Conservation (phyloP, 2,888 invertebrate species). For the Torymus aiolomorphi region DNA sequence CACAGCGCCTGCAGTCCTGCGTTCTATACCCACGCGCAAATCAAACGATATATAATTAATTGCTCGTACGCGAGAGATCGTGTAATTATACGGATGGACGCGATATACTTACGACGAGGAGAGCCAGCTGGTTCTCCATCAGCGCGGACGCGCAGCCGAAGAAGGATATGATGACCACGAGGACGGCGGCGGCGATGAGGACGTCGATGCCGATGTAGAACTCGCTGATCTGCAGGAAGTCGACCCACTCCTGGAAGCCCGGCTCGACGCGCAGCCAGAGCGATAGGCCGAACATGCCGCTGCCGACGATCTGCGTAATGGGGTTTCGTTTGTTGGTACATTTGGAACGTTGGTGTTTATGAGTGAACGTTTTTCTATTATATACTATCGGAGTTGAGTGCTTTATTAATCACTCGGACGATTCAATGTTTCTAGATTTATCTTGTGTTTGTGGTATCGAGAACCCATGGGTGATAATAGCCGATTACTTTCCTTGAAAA, state of each 20-base stretch:
- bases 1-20: slow-evolving; percentile 84
- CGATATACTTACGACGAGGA: slow-evolving; percentile 82
- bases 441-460: too few species aligned
- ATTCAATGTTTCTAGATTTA: too few species aligned
- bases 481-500: too few species aligned
- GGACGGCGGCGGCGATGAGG: slow-evolving; percentile 83
- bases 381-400: too few species aligned
- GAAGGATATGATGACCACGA: slow-evolving; percentile 87
- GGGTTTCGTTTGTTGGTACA: too few species aligned
- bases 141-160: slow-evolving; percentile 90
- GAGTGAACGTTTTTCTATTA: too few species aligned
- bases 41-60: background rate
- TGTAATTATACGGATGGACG: background rate
- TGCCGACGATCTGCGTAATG: slow-evolving; percentile 31
- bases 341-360: too few species aligned
- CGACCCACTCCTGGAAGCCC: slow-evolving; percentile 82
- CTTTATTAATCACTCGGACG: too few species aligned
- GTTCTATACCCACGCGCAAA: slow-evolving; percentile 78
- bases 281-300: slow-evolving; percentile 43
- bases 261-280: slow-evolving; percentile 52
- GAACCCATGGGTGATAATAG: too few species aligned
- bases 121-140: slow-evolving; percentile 83
- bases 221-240: slow-evolving; percentile 83
- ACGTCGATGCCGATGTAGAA: slow-evolving; percentile 92
- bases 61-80: background rate